These are phyloP conservation scores for Xenopus petersii DNA, from an alignment of 2,797 vertebrate species.

Conservation along the genomic window DNA sequence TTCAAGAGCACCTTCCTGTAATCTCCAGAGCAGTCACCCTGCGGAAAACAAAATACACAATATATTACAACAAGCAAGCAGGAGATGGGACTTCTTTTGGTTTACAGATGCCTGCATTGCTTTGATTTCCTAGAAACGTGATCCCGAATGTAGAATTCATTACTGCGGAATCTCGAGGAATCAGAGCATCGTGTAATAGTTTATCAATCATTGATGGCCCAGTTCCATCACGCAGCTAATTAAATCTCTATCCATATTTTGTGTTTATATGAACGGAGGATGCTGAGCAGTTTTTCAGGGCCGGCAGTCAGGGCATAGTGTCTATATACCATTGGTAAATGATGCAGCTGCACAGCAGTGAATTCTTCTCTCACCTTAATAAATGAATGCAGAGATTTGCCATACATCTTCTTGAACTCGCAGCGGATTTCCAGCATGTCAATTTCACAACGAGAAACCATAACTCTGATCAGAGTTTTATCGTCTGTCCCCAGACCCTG, in stretches of 20 bases:
- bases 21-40: slow-evolving; percentile 77
- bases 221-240: no score
- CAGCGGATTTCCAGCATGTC: slow-evolving; percentile 92
- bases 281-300: no score
- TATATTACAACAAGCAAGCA: not conserved
- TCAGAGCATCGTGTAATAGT: no score
- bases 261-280: no score
- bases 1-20: slow-evolving; percentile 71
- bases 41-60: slow-evolving; percentile 21
- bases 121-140: no score
- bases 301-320: no score
- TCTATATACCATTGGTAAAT: not conserved
- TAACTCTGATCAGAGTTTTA: slow-evolving; percentile 83
- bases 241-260: no score
- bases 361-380: slow-evolving; percentile 79
- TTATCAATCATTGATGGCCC: no score
- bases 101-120: no score
- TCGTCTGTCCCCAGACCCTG: slow-evolving; percentile 94
- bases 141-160: no score
- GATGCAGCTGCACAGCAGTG: not conserved
- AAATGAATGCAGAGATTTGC: slow-evolving; percentile 91
- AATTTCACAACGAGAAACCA: slow-evolving; percentile 88
- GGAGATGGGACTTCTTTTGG: no score
- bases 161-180: no score
- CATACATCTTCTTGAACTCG: slow-evolving; percentile 84